phyloP scores from a whole-genome alignment of 2,888 invertebrate species.

The Drosophila setosimentum region DNA sequence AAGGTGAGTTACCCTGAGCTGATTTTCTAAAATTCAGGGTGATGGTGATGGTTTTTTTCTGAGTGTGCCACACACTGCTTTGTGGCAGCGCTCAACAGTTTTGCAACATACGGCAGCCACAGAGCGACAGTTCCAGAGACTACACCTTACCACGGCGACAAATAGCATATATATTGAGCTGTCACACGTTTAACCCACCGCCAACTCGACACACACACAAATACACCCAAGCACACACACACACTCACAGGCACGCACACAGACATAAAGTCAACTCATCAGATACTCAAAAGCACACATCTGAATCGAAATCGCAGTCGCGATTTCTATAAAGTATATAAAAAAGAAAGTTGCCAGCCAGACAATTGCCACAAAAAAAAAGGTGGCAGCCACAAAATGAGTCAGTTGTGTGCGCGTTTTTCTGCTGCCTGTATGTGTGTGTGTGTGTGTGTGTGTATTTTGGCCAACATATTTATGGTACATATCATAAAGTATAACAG shows the following conservation, averaged over 20 bases:
- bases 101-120: constrained; percentile 71
- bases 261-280: constrained; percentile 58
- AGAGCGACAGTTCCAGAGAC: constrained; percentile 28
- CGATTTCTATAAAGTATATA: constrained; percentile 36
- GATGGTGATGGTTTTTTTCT: background rate
- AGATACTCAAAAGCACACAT: constrained; percentile 35
- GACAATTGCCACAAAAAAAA: constrained; percentile 75
- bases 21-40: background rate
- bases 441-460: constrained; percentile 24
- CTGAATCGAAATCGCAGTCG: constrained; percentile 60
- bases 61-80: background rate
- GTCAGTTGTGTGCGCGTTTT: constrained; percentile 63
- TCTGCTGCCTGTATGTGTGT: constrained; percentile 34
- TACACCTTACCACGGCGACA: constrained; percentile 68
- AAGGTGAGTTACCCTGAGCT: background rate
- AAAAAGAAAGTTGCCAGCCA: constrained; percentile 45
- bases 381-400: constrained; percentile 76
- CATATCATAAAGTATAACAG: constrained; percentile 31
- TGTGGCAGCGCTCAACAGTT: constrained; percentile 71
- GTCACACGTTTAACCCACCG: constrained; percentile 65
- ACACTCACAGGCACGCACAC: constrained; percentile 22
- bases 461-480: constrained; percentile 49
- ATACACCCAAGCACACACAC: constrained; percentile 28
- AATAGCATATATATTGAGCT: constrained; percentile 80
- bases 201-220: constrained; percentile 9